Percentiles rank a stretch among this genome's conserved stretches.
These are phyloP conservation scores for Leguminivora glycinivorella DNA, from an alignment of 1,140 invertebrate species.

Conservation along the genomic window DNA sequence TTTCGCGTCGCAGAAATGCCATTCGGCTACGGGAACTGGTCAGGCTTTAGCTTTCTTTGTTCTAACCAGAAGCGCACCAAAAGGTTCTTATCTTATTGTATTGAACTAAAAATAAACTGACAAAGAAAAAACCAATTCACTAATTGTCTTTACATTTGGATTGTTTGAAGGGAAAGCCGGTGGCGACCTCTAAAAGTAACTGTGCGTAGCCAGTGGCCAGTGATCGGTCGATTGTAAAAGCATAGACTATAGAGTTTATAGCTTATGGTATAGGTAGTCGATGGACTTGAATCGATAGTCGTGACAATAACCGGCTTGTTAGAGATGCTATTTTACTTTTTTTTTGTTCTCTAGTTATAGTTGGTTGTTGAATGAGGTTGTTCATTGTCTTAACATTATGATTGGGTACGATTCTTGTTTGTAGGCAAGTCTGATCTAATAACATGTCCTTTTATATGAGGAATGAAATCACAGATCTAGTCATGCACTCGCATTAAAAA, in stretches of 20 bases:
- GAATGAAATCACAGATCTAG: no score
- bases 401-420: no score
- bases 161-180: constrained; percentile 20
- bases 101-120: neutral
- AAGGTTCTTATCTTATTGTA: neutral
- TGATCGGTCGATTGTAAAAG: constrained; percentile 5
- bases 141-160: neutral
- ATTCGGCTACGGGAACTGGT: no score
- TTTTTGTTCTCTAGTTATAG: no score
- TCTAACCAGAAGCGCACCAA: no score
- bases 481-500: no score
- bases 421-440: no score
- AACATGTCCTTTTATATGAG: no score
- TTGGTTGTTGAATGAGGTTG: no score
- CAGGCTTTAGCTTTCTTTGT: no score
- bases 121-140: neutral
- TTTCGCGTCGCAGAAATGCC: no score
- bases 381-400: no score
- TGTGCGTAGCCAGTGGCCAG: constrained; percentile 2
- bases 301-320: neutral
- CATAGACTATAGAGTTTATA: neutral
- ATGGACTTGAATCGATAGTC: constrained; percentile 1
- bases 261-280: neutral
- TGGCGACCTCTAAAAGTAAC: constrained; percentile 19
- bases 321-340: neutral